These are phyloP conservation scores for cattle (Bos taurus) DNA, from an alignment of 2,113 vertebrate genomes.

Conservation along the genomic window DNA sequence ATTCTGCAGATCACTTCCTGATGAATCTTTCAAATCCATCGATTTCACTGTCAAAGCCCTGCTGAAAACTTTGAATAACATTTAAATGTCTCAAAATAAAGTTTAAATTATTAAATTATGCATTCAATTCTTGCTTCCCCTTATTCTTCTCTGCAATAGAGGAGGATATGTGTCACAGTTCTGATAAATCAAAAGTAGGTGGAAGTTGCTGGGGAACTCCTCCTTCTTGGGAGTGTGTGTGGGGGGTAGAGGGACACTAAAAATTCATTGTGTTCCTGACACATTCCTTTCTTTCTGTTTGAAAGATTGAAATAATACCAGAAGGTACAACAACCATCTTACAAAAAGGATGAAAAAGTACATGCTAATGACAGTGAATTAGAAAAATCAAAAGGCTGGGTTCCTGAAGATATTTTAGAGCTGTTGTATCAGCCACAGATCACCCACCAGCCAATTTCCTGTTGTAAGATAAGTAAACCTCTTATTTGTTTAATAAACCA, in stretches of 20 bases:
- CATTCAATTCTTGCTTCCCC: background rate
- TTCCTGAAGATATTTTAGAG: background rate
- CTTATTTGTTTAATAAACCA: background rate
- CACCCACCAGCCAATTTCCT: background rate
- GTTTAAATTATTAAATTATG: conserved; percentile 6
- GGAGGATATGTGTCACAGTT: background rate
- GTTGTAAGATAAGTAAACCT: background rate
- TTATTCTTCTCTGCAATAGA: background rate
- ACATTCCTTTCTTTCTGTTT: background rate
- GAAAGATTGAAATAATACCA: background rate
- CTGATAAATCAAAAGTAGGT: background rate
- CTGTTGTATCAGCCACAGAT: background rate
- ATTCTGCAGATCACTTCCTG: background rate
- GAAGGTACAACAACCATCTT: background rate
- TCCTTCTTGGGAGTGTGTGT: background rate
- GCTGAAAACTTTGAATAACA: background rate
- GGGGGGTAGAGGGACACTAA: background rate
- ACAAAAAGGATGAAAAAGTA: background rate
- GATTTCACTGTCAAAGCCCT: background rate
- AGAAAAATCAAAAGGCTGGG: background rate
- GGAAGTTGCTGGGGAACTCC: background rate
- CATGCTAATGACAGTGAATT: background rate
- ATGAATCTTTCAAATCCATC: background rate
- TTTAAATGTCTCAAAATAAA: background rate
- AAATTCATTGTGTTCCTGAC: background rate